Conservation (phyloP, 2,113 vertebrate genomes). For the Bambusicola thoracicus region DNA sequence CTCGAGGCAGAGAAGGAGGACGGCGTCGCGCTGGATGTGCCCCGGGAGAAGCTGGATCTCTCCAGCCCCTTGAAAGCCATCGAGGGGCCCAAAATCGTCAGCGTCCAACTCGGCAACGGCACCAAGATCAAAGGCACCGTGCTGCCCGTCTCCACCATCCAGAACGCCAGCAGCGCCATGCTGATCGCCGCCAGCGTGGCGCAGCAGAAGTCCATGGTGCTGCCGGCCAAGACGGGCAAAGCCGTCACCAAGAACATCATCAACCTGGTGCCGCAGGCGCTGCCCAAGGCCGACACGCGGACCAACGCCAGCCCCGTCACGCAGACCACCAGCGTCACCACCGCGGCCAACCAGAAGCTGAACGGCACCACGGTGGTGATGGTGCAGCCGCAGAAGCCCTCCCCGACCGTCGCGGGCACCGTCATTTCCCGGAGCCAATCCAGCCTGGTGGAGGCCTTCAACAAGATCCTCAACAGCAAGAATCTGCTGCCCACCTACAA, state of each 20-base stretch:
- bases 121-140: conserved; percentile 84
- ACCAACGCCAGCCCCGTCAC: conserved; percentile 58
- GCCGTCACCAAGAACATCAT: conserved; percentile 79
- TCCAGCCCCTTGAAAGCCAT: conserved; percentile 50
- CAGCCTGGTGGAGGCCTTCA: conserved; percentile 94
- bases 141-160: conserved; percentile 87
- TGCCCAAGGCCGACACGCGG: conserved; percentile 70
- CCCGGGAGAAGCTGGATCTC: background rate
- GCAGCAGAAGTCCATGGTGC: conserved; percentile 81
- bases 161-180: conserved; percentile 94
- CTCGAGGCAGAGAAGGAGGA: background rate
- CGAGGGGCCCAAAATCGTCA: conserved; percentile 76
- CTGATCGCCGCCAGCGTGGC: conserved; percentile 83
- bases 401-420: conserved; percentile 78
- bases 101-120: conserved; percentile 74
- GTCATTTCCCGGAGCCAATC: conserved; percentile 94
- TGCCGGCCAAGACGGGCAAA: conserved; percentile 65
- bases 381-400: conserved; percentile 75
- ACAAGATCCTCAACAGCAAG: conserved; percentile 96
- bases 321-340: conserved; percentile 69
- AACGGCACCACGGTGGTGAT: conserved; percentile 76
- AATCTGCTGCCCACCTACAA: conserved; percentile 92
- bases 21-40: accelerated
- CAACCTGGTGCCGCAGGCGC: conserved; percentile 76
- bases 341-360: conserved; percentile 78